A percentile compares a stretch with the other conserved stretches of the same genome.
Conservation (phyloP, 92 coral and sea anemone genomes). For the Bergia sp. region DNA sequence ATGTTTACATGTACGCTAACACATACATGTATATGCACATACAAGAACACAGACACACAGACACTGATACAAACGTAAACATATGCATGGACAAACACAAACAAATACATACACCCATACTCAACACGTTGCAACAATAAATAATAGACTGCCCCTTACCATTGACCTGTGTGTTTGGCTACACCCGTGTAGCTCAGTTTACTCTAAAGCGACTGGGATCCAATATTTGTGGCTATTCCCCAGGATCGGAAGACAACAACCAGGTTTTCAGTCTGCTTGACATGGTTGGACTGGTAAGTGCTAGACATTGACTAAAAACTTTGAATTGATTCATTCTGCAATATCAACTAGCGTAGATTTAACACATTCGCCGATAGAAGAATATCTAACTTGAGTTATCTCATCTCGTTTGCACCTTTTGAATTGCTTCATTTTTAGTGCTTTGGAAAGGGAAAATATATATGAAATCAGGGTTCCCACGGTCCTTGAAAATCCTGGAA, state of each 20-base stretch:
- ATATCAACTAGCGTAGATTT: too few relatives aligned
- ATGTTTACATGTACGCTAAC: not conserved
- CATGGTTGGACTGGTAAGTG: conserved; percentile 78
- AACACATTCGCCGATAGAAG: too few relatives aligned
- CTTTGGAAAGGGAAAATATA: too few relatives aligned
- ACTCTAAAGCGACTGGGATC: not conserved
- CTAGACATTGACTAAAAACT: not conserved
- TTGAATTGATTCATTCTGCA: not conserved
- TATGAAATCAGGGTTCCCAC: too few relatives aligned
- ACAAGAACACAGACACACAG: not conserved
- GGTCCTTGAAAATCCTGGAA: too few relatives aligned
- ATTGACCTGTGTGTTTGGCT: not conserved
- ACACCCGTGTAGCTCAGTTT: not conserved
- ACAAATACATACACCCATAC: not conserved
- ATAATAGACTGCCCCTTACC: not conserved
- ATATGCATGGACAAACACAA: not conserved
- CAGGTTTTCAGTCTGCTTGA: conserved; percentile 67
- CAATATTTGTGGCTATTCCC: not conserved
- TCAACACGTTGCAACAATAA: not conserved
- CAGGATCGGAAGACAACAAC: conserved; percentile 63
- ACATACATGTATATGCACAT: not conserved
- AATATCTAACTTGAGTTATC: too few relatives aligned
- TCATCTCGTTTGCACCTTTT: too few relatives aligned
- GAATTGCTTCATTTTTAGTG: too few relatives aligned
- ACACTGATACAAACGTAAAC: not conserved